Conservation (phyloP, 2,113 vertebrate species). For the Anarrhichthys ocellatus region DNA sequence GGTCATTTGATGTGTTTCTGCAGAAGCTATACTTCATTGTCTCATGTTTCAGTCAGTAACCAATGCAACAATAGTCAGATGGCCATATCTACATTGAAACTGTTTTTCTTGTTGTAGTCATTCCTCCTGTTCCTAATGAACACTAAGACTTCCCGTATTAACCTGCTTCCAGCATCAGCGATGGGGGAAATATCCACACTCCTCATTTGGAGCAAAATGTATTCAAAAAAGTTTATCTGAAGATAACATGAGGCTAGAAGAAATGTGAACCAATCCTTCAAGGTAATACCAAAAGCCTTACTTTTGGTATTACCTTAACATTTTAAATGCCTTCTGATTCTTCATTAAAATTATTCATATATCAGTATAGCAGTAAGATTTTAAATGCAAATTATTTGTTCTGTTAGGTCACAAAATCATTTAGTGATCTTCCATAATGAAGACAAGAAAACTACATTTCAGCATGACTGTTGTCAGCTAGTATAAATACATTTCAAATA, state of each 20-base stretch:
- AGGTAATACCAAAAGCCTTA: background rate
- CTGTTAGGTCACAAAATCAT: background rate
- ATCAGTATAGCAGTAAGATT: background rate
- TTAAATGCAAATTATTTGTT: background rate
- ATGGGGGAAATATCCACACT: background rate
- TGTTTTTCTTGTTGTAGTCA: background rate
- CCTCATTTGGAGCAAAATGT: background rate
- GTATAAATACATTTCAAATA: slow-evolving; percentile 12
- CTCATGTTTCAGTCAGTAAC: background rate
- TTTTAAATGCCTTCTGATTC: background rate
- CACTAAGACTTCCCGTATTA: background rate
- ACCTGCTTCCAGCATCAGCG: background rate
- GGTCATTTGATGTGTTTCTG: slow-evolving; percentile 20
- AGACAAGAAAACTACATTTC: background rate
- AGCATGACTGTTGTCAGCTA: background rate
- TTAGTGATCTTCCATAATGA: background rate
- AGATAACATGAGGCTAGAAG: background rate
- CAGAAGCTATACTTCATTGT: background rate
- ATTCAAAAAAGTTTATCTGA: background rate
- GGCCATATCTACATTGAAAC: background rate
- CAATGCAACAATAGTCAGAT: background rate
- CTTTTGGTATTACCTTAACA: background rate
- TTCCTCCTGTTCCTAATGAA: background rate
- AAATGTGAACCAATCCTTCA: background rate
- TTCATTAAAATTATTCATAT: background rate